phyloP scores from a whole-genome alignment of 64 coral and sea anemone genomes.

The Pocillopora verrucosa region DNA sequence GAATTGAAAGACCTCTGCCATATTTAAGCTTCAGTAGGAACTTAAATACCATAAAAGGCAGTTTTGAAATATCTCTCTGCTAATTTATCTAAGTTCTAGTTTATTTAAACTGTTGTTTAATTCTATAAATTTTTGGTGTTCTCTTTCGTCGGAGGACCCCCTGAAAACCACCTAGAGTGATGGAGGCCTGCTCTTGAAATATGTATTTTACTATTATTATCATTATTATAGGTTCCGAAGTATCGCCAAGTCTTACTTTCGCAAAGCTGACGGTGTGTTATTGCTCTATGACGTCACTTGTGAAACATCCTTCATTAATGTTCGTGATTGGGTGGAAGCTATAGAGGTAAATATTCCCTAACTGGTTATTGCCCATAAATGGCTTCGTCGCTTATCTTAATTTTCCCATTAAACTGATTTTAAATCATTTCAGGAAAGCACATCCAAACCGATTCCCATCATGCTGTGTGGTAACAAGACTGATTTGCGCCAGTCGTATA shows the following conservation, averaged over 20 bases:
- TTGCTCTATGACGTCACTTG: conserved; percentile 95
- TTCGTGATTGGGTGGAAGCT: conserved; percentile 92
- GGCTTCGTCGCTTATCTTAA: no score
- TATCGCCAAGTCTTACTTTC: conserved; percentile 97
- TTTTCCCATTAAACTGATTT: background rate
- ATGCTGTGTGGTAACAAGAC: conserved; percentile 98
- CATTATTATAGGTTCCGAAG: conserved; percentile 70
- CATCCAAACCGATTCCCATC: conserved; percentile 82
- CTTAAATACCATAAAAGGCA: no score
- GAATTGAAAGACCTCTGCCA: no score
- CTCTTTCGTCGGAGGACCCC: no score
- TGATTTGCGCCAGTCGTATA: conserved; percentile 66
- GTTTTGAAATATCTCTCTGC: no score
- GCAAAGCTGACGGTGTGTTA: conserved; percentile 93
- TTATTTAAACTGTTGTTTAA: no score
- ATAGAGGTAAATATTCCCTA: conserved; percentile 68
- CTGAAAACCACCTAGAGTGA: no score
- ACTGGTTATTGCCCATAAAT: background rate
- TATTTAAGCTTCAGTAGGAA: no score
- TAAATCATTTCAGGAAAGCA: conserved; percentile 79
- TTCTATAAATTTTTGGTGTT: no score
- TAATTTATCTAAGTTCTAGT: no score
- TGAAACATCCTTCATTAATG: conserved; percentile 92
- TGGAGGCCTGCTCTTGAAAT: no score
- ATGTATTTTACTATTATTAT: no score